Base-by-base conservation (phyloP, 2,113 vertebrate species). In the Gopherus flavomarginatus region DNA sequence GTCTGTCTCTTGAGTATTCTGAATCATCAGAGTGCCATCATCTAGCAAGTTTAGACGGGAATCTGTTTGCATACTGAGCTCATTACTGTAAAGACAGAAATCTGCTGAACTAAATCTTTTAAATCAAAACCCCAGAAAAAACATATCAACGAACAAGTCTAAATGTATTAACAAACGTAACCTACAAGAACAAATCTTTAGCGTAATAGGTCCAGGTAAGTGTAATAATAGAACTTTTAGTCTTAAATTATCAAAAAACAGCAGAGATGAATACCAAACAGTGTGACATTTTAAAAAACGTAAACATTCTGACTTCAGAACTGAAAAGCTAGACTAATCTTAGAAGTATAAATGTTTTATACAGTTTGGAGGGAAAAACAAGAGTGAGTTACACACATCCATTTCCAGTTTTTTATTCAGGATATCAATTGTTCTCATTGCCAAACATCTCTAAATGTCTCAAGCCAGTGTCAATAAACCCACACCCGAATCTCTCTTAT, bases 11-110 rank as follows among this genome's bases (percentile, higher is more conserved):
- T 99, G 98, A 3, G 99, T 99, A 97, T 99, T 98, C 95, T 99
- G 99, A 97, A 99, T 99, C 99, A 99, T 99, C 91, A 99, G 97
- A 0, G 99, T 99, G 16, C 99, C 99, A 4, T 99, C 99, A 84
- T 99, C 99, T 95, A 99, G 97, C 94, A 99, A 98, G 97, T 99
- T 99, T 87, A 99, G 96, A 91, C 99, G 99, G 24, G 99, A 99
- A 96, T 99, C 99, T 8, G 99, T 98, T 53, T 99, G 98, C 99
- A 99, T 99, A 97, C 99, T 99, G 90, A 99, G 98, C 83, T 99
- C 99, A 49, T 99, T 99, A 85, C 99, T 99, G 72, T 29, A 11
- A 91, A 94, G 92, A 95, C 95, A 97, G 90, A 49, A 86, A 90
- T 50, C 59, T 90, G 79, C 89, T 78, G 11, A 59, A 78, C 54